phyloP scores from a whole-genome alignment of 2,113 vertebrate species.

The Tretioscincus oriximinensis region DNA sequence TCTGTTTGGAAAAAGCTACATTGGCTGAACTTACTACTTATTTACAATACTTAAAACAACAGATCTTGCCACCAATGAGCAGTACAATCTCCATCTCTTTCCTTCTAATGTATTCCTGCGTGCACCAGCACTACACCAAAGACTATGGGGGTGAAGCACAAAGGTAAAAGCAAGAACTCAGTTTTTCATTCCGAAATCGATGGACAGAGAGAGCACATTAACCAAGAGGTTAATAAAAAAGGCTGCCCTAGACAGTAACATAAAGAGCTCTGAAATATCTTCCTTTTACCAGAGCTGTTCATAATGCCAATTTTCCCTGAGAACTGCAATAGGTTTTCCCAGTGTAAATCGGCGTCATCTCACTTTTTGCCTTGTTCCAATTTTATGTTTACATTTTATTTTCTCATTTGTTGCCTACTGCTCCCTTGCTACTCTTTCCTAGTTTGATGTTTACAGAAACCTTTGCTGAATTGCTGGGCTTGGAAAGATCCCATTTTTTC shows the following conservation, averaged over 20 bases:
- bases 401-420: constrained; percentile 74
- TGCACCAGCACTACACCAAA: constrained; percentile 26
- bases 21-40: constrained; percentile 51
- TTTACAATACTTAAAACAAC: constrained; percentile 45
- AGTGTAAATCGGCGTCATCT: constrained; percentile 55
- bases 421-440: constrained; percentile 73
- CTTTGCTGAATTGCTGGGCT: constrained; percentile 69
- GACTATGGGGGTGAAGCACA: constrained; percentile 39
- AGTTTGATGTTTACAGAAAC: constrained; percentile 73
- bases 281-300: constrained; percentile 46
- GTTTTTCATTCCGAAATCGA: constrained; percentile 62
- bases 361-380: constrained; percentile 68
- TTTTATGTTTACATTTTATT: constrained; percentile 82
- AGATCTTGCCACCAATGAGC: constrained; percentile 40
- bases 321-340: constrained; percentile 48
- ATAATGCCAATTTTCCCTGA: constrained; percentile 53
- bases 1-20: constrained; percentile 40
- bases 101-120: constrained; percentile 39
- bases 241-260: constrained; percentile 58
- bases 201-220: constrained; percentile 59
- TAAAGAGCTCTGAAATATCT: constrained; percentile 64
- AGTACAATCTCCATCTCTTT: constrained; percentile 22
- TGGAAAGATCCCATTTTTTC: constrained; percentile 63
- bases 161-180: constrained; percentile 54
- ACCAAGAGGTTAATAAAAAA: constrained; percentile 73